phyloP scores from a whole-genome alignment of 1,140 invertebrate genomes.

The Eupeodes corollae region DNA sequence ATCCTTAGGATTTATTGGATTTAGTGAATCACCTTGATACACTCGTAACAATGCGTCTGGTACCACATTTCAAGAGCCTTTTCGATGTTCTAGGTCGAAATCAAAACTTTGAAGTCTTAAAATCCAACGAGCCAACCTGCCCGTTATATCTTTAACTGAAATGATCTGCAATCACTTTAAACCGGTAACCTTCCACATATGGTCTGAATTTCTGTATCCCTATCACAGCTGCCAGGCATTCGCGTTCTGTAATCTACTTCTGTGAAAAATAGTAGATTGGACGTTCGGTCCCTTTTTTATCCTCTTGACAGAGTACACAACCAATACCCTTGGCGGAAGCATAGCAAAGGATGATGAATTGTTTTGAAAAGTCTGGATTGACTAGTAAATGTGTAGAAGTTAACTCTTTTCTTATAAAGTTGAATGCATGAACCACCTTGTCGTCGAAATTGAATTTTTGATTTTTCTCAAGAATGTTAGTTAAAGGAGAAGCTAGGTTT shows the following conservation, averaged over 20 bases:
- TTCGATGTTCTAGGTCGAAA: conserved; percentile 21
- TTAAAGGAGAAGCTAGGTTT: conserved; percentile 2
- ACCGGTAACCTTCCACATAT: conserved; percentile 32
- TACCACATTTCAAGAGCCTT: conserved; percentile 16
- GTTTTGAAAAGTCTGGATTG: conserved; percentile 23
- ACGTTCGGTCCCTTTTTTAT: conserved; percentile 11
- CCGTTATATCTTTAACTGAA: conserved; percentile 11
- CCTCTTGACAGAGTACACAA: conserved; percentile 23
- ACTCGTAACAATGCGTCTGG: conserved; percentile 1
- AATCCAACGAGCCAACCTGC: conserved; percentile 20
- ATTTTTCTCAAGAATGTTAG: conserved; percentile 1
- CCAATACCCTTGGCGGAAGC: conserved; percentile 27
- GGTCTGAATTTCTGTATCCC: conserved; percentile 35
- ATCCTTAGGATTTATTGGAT: too few relatives aligned
- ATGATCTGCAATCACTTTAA: conserved; percentile 30
- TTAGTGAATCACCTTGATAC: not conserved
- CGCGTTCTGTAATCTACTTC: conserved; percentile 25
- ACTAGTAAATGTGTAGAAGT: conserved; percentile 23
- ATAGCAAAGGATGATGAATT: conserved; percentile 31
- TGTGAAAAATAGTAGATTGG: conserved; percentile 29
- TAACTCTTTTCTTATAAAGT: conserved; percentile 18
- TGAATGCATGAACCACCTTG: conserved; percentile 23
- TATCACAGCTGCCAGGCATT: conserved; percentile 36
- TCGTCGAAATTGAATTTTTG: conserved; percentile 14
- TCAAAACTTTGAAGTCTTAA: conserved; percentile 14